Conservation (phyloP, 2,113 vertebrate species). For the Perca flavescens region DNA sequence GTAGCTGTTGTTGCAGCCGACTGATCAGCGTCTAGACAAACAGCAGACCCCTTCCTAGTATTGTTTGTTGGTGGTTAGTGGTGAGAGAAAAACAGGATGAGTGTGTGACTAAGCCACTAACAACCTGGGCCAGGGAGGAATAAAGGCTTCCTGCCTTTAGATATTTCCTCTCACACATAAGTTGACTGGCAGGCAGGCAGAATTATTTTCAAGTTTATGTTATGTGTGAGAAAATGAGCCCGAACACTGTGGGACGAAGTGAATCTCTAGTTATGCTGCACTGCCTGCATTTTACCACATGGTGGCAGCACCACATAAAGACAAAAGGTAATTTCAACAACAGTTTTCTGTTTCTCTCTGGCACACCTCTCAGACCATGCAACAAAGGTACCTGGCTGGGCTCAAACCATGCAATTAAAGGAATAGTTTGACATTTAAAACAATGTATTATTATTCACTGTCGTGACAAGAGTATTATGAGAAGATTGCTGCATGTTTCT, state of each 20-base stretch:
- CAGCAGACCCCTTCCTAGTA: constrained; percentile 81
- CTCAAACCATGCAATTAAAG: not conserved
- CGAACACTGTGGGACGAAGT: not conserved
- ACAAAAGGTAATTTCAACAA: not conserved
- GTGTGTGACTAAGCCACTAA: constrained; percentile 60
- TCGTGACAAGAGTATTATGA: not conserved
- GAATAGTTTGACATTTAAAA: not conserved
- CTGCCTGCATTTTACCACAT: constrained; percentile 31
- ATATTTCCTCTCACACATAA: constrained; percentile 47
- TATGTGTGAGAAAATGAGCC: constrained; percentile 7
- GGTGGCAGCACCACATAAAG: constrained; percentile 56
- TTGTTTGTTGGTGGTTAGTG: constrained; percentile 81
- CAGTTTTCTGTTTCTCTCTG: not conserved
- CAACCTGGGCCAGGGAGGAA: constrained; percentile 41
- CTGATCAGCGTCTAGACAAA: constrained; percentile 82
- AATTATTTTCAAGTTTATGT: constrained; percentile 6
- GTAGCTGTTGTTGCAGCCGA: constrained; percentile 58
- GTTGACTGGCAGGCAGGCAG: constrained; percentile 28
- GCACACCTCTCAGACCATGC: not conserved
- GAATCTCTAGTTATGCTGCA: not conserved
- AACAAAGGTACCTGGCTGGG: no score
- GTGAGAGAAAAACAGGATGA: constrained; percentile 84
- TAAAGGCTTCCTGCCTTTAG: constrained; percentile 62
- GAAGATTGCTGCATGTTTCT: not conserved
- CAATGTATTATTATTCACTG: not conserved